Base-by-base conservation (phyloP, 1,140 invertebrate species). In the Drosophila prosaltans region DNA sequence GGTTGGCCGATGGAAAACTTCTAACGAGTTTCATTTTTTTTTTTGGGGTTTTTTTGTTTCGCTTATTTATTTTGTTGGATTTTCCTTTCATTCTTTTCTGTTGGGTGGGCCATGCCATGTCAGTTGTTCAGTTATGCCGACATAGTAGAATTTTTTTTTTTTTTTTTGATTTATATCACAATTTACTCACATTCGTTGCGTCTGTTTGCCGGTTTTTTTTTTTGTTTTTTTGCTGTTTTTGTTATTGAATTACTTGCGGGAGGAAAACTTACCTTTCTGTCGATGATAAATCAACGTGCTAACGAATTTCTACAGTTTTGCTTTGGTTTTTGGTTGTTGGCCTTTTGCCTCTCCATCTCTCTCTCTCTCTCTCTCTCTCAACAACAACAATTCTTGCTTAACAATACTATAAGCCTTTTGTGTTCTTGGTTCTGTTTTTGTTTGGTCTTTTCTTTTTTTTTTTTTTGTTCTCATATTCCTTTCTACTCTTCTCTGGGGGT, bases 91-190 rank as follows among this genome's bases (percentile, higher is more conserved):
- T 8, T 2, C 45, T 24, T 4, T 26, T 26, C 45, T 51, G 16
- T 51, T 9, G 11, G 54, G 8, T 36, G 4, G 30, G 32, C 60
- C 6, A 26, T 48, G 32, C 64, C 16, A 16, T 58, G 45, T 55
- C 64, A 84, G 78, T 80, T 89, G 74, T 77, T 84, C 80, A 80
- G 64, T 73, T 72, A 5, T 3, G 66, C 73, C 83, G 69, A 78
- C 68, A 78, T 74, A 64, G 61, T 58, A 62, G 65, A 78, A 72
- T 88, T 80, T 79, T 84, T 63, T 39, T 73, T 88, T 74, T 88
- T 80, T 79, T 84, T 63, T 39, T 73, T 88, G 84, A 88, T 89
- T 88, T 88, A 84, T 88, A 75, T 84, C 84, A 89, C 80, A 88
- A 89, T 88, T 89, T 89, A 80, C 80, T 78, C 62, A 63, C 83